These are phyloP conservation scores for Microplitis manilae DNA, from an alignment of 2,888 invertebrate genomes.

Conservation along the genomic window DNA sequence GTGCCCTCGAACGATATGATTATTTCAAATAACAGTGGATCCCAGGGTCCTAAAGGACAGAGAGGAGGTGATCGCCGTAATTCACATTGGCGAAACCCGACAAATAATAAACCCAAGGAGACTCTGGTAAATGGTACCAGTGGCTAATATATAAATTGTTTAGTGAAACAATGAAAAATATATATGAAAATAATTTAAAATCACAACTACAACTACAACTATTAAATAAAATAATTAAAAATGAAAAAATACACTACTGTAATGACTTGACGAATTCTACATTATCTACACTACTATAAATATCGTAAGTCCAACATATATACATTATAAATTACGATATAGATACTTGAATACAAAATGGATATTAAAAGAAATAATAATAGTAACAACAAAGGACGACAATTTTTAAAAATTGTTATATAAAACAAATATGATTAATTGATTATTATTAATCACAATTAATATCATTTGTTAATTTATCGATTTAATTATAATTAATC, in stretches of 20 bases:
- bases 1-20: slow-evolving; percentile 65
- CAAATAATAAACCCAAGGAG: slow-evolving; percentile 76
- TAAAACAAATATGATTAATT: too few relatives aligned
- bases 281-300: not conserved
- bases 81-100: slow-evolving; percentile 67
- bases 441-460: too few relatives aligned
- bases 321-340: not conserved
- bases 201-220: slow-evolving; percentile 2
- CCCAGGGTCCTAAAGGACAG: slow-evolving; percentile 59
- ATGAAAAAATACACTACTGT: not conserved
- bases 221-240: slow-evolving; percentile 21
- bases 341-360: not conserved
- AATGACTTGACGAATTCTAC: slow-evolving; percentile 1
- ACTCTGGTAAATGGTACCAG: slow-evolving; percentile 80
- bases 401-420: too few relatives aligned
- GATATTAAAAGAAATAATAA: not conserved
- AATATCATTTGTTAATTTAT: too few relatives aligned
- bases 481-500: too few relatives aligned
- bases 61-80: slow-evolving; percentile 69
- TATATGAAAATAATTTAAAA: slow-evolving; percentile 23
- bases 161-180: slow-evolving; percentile 7
- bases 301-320: not conserved
- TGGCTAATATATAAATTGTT: slow-evolving; percentile 61
- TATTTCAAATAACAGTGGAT: slow-evolving; percentile 62
- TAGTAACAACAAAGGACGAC: not conserved